phyloP scores from a whole-genome alignment of 2,113 vertebrate species.

The Periophthalmus modestus region DNA sequence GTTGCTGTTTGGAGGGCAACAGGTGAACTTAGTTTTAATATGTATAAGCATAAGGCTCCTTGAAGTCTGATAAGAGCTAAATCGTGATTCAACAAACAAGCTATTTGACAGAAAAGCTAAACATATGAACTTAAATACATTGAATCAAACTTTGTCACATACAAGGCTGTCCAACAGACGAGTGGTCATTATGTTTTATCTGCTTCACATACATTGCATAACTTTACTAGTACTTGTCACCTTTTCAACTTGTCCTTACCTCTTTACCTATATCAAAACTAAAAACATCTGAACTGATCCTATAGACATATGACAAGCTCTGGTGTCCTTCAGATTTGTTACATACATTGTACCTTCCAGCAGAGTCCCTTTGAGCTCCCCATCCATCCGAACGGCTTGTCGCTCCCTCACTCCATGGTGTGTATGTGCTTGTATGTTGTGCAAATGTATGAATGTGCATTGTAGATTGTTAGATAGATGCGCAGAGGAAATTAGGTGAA shows the following conservation, averaged over 20 bases:
- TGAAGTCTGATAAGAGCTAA: no score
- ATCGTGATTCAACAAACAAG: not conserved
- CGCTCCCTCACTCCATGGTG: slow-evolving; percentile 52
- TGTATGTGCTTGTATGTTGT: slow-evolving; percentile 37
- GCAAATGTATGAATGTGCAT: slow-evolving; percentile 15
- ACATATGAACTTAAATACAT: not conserved
- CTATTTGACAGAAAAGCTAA: not conserved
- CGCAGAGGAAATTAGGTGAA: not conserved
- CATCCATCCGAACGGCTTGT: slow-evolving; percentile 49
- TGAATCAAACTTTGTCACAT: not conserved
- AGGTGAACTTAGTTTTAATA: not conserved
- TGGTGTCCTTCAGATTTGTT: slow-evolving; percentile 49
- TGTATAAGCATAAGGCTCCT: not conserved
- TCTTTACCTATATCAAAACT: not conserved
- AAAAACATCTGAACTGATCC: not conserved
- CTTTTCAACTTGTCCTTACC: not conserved
- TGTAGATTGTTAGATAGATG: slow-evolving; percentile 3
- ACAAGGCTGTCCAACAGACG: not conserved
- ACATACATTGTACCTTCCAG: slow-evolving; percentile 69
- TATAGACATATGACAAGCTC: slow-evolving; percentile 50
- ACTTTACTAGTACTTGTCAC: not conserved
- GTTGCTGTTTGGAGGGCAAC: not conserved
- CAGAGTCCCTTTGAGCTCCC: slow-evolving; percentile 63
- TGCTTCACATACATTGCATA: not conserved
- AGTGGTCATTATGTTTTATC: not conserved